Conservation (phyloP, 2,797 vertebrate species). For the Sebastes kiyomatsui region DNA sequence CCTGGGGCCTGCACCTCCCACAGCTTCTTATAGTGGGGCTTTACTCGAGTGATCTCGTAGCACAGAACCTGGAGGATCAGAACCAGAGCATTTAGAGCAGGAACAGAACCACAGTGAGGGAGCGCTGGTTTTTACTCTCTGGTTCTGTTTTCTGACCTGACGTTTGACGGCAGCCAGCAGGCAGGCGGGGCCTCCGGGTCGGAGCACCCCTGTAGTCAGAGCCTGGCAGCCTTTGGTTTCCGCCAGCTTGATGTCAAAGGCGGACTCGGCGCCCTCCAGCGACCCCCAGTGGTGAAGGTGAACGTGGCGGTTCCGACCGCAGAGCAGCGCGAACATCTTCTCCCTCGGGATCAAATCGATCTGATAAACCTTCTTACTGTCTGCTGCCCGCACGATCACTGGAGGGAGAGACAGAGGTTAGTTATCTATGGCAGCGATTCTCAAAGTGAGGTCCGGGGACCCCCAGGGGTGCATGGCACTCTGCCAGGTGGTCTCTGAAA, state of each 20-base stretch:
- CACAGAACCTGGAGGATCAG: conserved; percentile 84
- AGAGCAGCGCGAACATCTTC: conserved; percentile 89
- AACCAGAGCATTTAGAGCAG: not conserved
- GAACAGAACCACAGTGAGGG: not conserved
- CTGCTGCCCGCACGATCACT: conserved; percentile 95
- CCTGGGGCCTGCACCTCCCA: conserved; percentile 92
- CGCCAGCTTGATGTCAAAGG: conserved; percentile 89
- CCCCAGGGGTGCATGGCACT: too few relatives aligned
- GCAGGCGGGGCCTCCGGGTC: conserved; percentile 86
- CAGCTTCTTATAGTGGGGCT: conserved; percentile 89
- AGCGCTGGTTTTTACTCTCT: not conserved
- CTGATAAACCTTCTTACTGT: conserved; percentile 95
- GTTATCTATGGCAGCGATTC: conserved; percentile 39
- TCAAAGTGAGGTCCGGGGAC: too few relatives aligned
- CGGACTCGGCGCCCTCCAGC: conserved; percentile 90
- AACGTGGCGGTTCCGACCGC: conserved; percentile 92
- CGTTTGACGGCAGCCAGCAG: conserved; percentile 92
- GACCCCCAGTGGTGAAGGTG: conserved; percentile 91
- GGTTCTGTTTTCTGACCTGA: conserved; percentile 49
- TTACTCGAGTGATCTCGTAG: conserved; percentile 90
- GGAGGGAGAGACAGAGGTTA: conserved; percentile 2
- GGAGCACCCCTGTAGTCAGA: conserved; percentile 84
- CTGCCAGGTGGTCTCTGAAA: too few relatives aligned
- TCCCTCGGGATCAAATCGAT: conserved; percentile 92
- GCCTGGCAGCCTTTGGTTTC: conserved; percentile 97